These are phyloP conservation scores for Ariolimax columbianus DNA, from an alignment of 2,888 invertebrate species.

Conservation along the genomic window DNA sequence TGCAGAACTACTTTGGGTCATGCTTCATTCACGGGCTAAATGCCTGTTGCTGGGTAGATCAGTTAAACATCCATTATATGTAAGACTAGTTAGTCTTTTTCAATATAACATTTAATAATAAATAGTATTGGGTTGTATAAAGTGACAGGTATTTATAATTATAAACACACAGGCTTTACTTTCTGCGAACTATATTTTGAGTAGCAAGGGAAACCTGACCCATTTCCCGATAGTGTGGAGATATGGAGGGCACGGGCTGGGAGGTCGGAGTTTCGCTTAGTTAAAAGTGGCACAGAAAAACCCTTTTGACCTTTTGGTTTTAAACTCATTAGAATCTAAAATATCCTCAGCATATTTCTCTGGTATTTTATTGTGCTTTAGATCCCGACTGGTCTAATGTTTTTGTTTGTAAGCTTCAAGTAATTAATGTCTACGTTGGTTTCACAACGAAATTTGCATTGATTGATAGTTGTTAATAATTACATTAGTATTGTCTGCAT, in stretches of 20 bases:
- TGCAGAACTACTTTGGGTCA: constrained; percentile 66
- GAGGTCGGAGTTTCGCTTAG: neutral
- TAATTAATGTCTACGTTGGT: too few relatives aligned
- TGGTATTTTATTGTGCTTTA: neutral
- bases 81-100: too few relatives aligned
- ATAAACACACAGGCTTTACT: neutral
- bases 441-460: too few relatives aligned
- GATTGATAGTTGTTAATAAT: too few relatives aligned
- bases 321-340: constrained; percentile 34
- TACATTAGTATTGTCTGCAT: too few relatives aligned
- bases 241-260: neutral
- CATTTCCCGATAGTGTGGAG: constrained; percentile 26
- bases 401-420: too few relatives aligned
- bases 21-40: constrained; percentile 50
- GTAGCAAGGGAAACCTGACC: constrained; percentile 43
- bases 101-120: too few relatives aligned
- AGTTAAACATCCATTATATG: too few relatives aligned
- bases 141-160: neutral
- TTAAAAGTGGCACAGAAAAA: constrained; percentile 50
- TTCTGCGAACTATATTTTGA: constrained; percentile 38
- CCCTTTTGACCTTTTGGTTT: constrained; percentile 47
- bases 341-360: constrained; percentile 27
- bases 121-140: neutral
- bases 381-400: too few relatives aligned
- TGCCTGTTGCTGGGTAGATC: constrained; percentile 43